phyloP scores from a whole-genome alignment of 2,113 vertebrate species.

The Axis porcinus region DNA sequence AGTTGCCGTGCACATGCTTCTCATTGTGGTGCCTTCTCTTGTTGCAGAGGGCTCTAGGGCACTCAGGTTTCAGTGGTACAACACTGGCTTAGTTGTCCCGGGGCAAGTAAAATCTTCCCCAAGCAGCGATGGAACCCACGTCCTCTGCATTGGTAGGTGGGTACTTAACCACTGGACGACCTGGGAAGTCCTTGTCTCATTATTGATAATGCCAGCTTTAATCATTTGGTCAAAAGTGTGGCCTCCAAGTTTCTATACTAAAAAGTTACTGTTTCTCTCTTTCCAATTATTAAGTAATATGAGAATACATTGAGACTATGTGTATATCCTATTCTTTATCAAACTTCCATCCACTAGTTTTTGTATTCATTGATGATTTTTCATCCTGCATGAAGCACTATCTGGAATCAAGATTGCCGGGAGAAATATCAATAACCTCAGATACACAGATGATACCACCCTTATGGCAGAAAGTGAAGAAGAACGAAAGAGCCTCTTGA shows the following conservation, averaged over 20 bases:
- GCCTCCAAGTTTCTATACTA: background rate
- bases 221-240: background rate
- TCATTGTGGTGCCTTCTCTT: background rate
- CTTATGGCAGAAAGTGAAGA: background rate
- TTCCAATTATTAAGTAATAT: background rate
- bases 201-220: background rate
- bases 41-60: background rate
- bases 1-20: background rate
- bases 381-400: background rate
- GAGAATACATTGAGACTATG: background rate
- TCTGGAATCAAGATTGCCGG: background rate
- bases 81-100: background rate
- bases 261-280: background rate
- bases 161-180: background rate
- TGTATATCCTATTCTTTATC: background rate
- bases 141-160: background rate
- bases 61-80: background rate
- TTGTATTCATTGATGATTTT: background rate
- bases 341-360: background rate
- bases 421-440: background rate
- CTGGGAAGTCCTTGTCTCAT: background rate
- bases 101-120: background rate
- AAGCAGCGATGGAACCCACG: background rate
- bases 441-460: background rate
- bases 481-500: background rate